A percentile compares a stretch with the other conserved stretches of the same genome.
Conservation (phyloP, 2,888 invertebrate species). For the Drosophila glabriapex region DNA sequence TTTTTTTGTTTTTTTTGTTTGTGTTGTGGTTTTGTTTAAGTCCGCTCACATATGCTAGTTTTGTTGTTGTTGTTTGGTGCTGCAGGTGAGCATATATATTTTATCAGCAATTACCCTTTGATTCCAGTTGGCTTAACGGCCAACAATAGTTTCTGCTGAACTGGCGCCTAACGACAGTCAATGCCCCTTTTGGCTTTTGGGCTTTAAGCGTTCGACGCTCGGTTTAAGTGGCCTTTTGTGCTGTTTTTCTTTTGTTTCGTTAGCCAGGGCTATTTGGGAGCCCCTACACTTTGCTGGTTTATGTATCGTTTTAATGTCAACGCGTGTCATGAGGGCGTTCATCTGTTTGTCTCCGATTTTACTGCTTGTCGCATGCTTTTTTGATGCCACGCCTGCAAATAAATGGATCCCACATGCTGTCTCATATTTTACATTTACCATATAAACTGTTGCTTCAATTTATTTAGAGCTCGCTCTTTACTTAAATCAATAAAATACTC, state of each 20-base stretch:
- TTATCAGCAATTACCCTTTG: slow-evolving; percentile 65
- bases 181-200: slow-evolving; percentile 31
- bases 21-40: background rate
- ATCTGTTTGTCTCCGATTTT: slow-evolving; percentile 52
- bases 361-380: slow-evolving; percentile 35
- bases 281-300: slow-evolving; percentile 44
- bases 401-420: slow-evolving; percentile 24
- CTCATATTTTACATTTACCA: slow-evolving; percentile 24
- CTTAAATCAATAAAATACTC: slow-evolving; percentile 39
- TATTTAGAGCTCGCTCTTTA: slow-evolving; percentile 19
- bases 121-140: slow-evolving; percentile 51
- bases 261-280: slow-evolving; percentile 16
- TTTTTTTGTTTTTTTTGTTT: slow-evolving; percentile 2
- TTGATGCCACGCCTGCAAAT: slow-evolving; percentile 2
- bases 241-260: slow-evolving; percentile 13
- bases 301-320: slow-evolving; percentile 67
- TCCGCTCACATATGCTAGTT: background rate
- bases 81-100: slow-evolving; percentile 62
- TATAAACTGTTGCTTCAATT: slow-evolving; percentile 10
- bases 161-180: slow-evolving; percentile 34
- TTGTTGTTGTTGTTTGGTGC: background rate
- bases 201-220: slow-evolving; percentile 40
- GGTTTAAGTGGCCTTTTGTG: slow-evolving; percentile 29
- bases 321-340: slow-evolving; percentile 55
- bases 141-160: slow-evolving; percentile 11